Conservation (phyloP, 2,797 vertebrate genomes). For the Syngnathus acus region DNA sequence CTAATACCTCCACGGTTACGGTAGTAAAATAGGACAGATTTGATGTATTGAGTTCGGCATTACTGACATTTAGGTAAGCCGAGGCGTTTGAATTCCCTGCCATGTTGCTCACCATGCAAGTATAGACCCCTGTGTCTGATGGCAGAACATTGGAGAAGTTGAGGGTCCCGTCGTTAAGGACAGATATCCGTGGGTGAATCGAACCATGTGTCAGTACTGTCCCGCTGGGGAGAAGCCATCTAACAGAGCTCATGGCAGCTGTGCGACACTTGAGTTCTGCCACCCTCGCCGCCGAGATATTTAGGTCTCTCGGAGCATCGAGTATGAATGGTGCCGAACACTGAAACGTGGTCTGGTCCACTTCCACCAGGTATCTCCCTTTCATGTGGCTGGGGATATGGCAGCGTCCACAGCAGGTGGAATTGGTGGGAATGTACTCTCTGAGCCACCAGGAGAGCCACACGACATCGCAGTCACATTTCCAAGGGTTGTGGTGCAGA, state of each 20-base stretch:
- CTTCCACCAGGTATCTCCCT: slow-evolving; percentile 89
- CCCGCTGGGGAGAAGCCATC: slow-evolving; percentile 91
- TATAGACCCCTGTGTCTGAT: slow-evolving; percentile 87
- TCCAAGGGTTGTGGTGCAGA: slow-evolving; percentile 97
- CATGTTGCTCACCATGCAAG: slow-evolving; percentile 97
- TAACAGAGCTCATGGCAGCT: slow-evolving; percentile 89
- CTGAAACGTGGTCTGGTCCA: slow-evolving; percentile 89
- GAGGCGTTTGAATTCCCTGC: slow-evolving; percentile 95
- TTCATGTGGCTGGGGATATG: slow-evolving; percentile 86
- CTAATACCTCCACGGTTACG: slow-evolving; percentile 89
- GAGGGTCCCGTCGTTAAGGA: slow-evolving; percentile 90
- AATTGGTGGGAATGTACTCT: slow-evolving; percentile 95
- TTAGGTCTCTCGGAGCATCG: slow-evolving; percentile 88
- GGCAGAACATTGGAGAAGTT: slow-evolving; percentile 91
- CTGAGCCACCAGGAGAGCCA: slow-evolving; percentile 96
- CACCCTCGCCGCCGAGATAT: slow-evolving; percentile 90
- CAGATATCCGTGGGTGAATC: slow-evolving; percentile 83
- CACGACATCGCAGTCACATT: slow-evolving; percentile 91
- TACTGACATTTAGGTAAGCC: slow-evolving; percentile 93
- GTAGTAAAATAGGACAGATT: slow-evolving; percentile 97
- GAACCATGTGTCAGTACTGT: slow-evolving; percentile 91
- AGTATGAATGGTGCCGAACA: slow-evolving; percentile 94
- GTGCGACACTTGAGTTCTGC: slow-evolving; percentile 91
- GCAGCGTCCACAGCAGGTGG: slow-evolving; percentile 94
- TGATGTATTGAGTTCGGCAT: slow-evolving; percentile 94